Percentiles rank a stretch among this genome's conserved stretches.
Conservation (phyloP, 2,888 invertebrate species). For the Brachynemurus nebulosus region DNA sequence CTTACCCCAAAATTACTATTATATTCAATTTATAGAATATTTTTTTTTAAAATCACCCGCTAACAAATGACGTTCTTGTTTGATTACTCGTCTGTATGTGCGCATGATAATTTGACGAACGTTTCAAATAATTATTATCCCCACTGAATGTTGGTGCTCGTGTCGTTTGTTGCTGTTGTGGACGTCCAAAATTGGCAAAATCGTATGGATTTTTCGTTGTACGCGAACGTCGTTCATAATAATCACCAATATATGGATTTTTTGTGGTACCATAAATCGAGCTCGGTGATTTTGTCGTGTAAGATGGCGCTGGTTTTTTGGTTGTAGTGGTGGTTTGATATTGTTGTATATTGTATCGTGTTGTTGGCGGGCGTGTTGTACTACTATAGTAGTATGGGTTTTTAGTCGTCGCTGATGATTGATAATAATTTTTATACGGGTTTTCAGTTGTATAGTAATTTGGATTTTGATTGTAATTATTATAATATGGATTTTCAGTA, state of each 20-base stretch:
- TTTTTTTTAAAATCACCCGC: slow-evolving; percentile 10
- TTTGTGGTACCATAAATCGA: slow-evolving; percentile 28
- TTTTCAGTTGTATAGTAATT: slow-evolving; percentile 18
- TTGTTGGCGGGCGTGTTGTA: slow-evolving; percentile 8
- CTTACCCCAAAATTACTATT: slow-evolving; percentile 1
- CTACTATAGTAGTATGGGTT: slow-evolving; percentile 14
- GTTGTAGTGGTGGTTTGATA: slow-evolving; percentile 14
- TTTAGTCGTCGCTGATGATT: slow-evolving; percentile 18
- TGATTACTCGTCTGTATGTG: background rate
- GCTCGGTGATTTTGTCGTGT: slow-evolving; percentile 22
- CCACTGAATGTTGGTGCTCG: slow-evolving; percentile 18
- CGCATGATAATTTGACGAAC: slow-evolving; percentile 36
- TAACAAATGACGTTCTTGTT: slow-evolving; percentile 6
- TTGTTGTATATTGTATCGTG: slow-evolving; percentile 6
- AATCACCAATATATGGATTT: slow-evolving; percentile 38
- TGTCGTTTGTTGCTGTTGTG: slow-evolving; percentile 8
- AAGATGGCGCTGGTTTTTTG: slow-evolving; percentile 20
- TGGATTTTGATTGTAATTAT: slow-evolving; percentile 8
- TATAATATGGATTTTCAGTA: slow-evolving; percentile 9
- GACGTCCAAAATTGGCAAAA: slow-evolving; percentile 31
- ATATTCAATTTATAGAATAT: background rate
- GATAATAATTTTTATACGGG: slow-evolving; percentile 14
- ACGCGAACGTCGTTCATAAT: slow-evolving; percentile 30
- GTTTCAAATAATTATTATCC: slow-evolving; percentile 31
- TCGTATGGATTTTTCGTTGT: slow-evolving; percentile 43